Percentiles rank a stretch among this genome's conserved stretches.
Evolutionary conservation across 2,888 invertebrate species (phyloP).

Genomic region (Lasioglossum leucozonium): DNA sequence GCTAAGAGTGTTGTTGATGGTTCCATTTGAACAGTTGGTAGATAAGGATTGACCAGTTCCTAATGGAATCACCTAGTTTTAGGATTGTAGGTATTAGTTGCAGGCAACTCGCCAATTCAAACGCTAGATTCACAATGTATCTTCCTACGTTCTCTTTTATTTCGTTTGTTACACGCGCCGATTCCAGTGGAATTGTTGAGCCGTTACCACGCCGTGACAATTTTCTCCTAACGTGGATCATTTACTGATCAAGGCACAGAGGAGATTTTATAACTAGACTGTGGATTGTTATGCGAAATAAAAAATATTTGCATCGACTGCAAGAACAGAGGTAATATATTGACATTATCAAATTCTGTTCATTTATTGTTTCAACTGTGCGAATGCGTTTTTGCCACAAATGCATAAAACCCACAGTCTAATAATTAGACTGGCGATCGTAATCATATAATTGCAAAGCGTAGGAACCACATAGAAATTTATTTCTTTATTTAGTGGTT

Average conservation of each 20-base stretch:
- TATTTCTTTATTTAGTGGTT: no score
- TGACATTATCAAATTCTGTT: no score
- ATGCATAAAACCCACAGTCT: no score
- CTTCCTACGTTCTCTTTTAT: conserved; percentile 42
- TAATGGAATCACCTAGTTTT: neutral
- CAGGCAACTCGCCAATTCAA: conserved; percentile 6
- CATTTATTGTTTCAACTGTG: no score
- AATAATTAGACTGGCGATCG: no score
- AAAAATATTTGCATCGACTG: no score
- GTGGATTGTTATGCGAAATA: neutral
- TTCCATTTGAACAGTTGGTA: neutral
- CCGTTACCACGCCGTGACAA: conserved; percentile 30
- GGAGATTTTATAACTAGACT: neutral
- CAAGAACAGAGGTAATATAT: no score
- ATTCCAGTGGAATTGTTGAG: conserved; percentile 46
- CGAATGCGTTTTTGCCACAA: no score
- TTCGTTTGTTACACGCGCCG: conserved; percentile 42
- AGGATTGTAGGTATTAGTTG: neutral
- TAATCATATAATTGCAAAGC: no score
- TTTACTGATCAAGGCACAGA: conserved; percentile 47
- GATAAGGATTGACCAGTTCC: conserved; percentile 18
- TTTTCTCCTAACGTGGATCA: conserved; percentile 42
- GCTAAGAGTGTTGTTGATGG: conserved; percentile 1
- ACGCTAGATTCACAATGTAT: conserved; percentile 32
- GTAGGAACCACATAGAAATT: no score